A percentile compares a stretch with the other conserved stretches of the same genome.
Conservation (phyloP, 2,113 vertebrate genomes). For the Struthio camelus region DNA sequence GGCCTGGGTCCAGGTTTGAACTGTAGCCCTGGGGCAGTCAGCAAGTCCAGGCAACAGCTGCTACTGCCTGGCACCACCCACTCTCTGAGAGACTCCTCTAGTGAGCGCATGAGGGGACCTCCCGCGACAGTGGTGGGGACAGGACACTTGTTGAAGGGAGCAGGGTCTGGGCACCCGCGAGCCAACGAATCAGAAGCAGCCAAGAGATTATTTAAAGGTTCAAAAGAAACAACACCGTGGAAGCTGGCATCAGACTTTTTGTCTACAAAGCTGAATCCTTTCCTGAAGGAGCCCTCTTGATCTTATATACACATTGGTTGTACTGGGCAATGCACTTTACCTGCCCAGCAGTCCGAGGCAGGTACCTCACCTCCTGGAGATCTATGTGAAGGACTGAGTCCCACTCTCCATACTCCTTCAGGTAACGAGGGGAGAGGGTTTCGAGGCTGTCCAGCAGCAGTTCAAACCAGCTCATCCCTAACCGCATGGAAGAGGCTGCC, state of each 20-base stretch:
- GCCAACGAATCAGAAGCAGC: not conserved
- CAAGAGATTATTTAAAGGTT: not conserved
- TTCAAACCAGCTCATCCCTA: not conserved
- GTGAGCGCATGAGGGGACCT: not conserved
- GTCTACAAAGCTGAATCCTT: not conserved
- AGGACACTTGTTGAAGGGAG: not conserved
- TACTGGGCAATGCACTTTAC: not conserved
- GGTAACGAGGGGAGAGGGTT: not conserved
- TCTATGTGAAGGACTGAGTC: not conserved
- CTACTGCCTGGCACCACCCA: not conserved
- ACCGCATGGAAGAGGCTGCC: not conserved
- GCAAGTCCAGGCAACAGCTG: not conserved
- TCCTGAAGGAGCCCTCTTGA: not conserved
- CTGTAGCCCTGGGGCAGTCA: not conserved
- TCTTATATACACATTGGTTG: not conserved
- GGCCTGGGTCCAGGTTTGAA: not conserved
- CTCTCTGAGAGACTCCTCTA: not conserved
- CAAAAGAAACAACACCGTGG: not conserved
- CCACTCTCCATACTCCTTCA: not conserved
- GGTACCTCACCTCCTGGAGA: not conserved
- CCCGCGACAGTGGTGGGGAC: not conserved
- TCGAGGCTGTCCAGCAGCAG: not conserved
- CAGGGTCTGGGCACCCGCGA: not conserved
- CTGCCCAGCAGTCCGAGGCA: accelerated
- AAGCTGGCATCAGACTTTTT: not conserved